phyloP scores from a whole-genome alignment of 1,140 invertebrate species.

The Drosophila subpulchrella region DNA sequence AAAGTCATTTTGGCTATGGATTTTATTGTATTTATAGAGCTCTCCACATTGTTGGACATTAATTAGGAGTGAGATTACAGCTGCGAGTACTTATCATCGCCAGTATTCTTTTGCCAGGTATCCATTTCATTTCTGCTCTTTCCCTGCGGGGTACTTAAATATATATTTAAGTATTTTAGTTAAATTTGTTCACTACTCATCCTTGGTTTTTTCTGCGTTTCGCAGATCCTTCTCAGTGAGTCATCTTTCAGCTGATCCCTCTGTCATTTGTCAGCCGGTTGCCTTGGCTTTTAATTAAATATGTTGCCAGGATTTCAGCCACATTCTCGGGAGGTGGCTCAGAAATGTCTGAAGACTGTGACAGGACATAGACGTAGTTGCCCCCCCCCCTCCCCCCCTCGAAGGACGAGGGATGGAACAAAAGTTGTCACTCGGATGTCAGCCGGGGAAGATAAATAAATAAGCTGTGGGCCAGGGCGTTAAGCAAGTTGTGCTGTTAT shows the following conservation, averaged over 20 bases:
- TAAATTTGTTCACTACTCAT: neutral
- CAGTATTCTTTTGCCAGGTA: conserved; percentile 8
- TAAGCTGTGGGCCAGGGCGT: conserved; percentile 58
- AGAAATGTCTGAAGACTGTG: conserved; percentile 30
- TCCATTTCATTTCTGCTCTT: neutral
- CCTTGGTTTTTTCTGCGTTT: no score
- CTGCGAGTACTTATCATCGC: neutral
- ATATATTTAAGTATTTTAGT: no score
- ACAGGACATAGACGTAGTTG: conserved; percentile 45
- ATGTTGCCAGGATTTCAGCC: conserved; percentile 18
- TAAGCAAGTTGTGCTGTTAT: conserved; percentile 56
- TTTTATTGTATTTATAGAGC: neutral
- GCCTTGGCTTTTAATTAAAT: conserved; percentile 45
- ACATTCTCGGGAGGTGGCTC: conserved; percentile 20
- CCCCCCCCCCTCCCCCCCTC: neutral
- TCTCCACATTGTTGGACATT: neutral
- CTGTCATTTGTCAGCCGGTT: conserved; percentile 18
- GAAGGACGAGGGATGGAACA: conserved; percentile 13
- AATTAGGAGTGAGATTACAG: neutral
- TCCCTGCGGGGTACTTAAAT: neutral
- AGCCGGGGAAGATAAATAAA: conserved; percentile 71
- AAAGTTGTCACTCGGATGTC: conserved; percentile 73
- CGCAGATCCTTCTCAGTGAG: conserved; percentile 1
- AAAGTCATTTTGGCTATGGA: conserved; percentile 2
- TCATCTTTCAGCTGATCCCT: conserved; percentile 15